A percentile compares a stretch with the other conserved stretches of the same genome.
Evolutionary conservation across 2,797 vertebrate genomes (phyloP).

Genomic region (Nannoperca obscura): DNA sequence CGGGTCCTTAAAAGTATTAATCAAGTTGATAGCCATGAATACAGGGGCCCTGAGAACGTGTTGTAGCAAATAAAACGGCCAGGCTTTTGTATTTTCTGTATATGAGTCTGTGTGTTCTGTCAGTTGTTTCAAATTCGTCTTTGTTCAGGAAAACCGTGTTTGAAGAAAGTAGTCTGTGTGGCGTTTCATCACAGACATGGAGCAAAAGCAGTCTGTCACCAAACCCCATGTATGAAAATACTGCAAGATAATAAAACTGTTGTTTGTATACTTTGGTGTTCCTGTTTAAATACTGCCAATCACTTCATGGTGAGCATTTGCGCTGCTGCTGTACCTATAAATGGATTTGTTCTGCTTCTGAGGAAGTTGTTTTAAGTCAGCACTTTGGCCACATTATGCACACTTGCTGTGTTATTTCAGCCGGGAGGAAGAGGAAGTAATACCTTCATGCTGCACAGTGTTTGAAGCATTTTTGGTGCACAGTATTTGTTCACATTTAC

Average conservation of each 20-base stretch:
- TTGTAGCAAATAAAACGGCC: conserved; percentile 59
- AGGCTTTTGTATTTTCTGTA: conserved; percentile 69
- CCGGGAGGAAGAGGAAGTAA: conserved; percentile 54
- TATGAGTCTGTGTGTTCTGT: conserved; percentile 50
- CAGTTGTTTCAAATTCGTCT: conserved; percentile 58
- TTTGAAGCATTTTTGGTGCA: neutral
- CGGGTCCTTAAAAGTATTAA: conserved; percentile 89
- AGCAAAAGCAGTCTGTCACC: conserved; percentile 41
- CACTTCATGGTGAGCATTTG: neutral
- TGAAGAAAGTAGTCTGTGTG: conserved; percentile 36
- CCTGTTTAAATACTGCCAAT: neutral
- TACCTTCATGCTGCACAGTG: neutral
- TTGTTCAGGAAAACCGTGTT: conserved; percentile 42
- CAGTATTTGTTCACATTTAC: neutral
- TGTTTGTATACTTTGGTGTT: conserved; percentile 69
- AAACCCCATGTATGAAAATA: conserved; percentile 58
- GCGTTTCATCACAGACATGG: conserved; percentile 30
- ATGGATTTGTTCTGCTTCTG: conserved; percentile 14
- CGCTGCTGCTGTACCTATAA: conserved; percentile 25
- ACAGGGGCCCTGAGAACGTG: conserved; percentile 68
- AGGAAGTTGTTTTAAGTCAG: conserved; percentile 50
- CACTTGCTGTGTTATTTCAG: conserved; percentile 35
- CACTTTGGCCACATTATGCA: conserved; percentile 14
- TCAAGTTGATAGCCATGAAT: conserved; percentile 81
- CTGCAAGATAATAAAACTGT: conserved; percentile 73